phyloP scores from a whole-genome alignment of 2,888 invertebrate genomes.

The Torymus auratus region DNA sequence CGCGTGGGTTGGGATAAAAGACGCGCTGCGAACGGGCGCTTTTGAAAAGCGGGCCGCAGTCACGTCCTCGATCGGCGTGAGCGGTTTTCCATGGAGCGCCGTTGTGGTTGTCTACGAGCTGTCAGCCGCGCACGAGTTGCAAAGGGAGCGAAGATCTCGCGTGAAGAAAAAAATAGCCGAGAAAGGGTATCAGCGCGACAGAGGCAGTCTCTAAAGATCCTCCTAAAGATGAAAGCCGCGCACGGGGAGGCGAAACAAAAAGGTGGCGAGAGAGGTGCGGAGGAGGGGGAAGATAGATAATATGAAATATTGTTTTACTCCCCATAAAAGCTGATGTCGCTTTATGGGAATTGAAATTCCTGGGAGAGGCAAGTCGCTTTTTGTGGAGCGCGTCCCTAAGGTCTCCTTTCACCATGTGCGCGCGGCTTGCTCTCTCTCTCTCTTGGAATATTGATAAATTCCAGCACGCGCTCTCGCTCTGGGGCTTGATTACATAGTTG shows the following conservation, averaged over 20 bases:
- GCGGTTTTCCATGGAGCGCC: constrained; percentile 62
- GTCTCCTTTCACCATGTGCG: background rate
- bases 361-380: constrained; percentile 47
- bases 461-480: constrained; percentile 57
- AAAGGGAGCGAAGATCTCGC: too few species aligned
- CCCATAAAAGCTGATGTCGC: constrained; percentile 66
- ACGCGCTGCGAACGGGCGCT: too few species aligned
- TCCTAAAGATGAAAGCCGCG: constrained; percentile 20
- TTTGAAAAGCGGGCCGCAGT: constrained; percentile 46
- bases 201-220: constrained; percentile 3
- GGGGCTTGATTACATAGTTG: constrained; percentile 60
- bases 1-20: constrained; percentile 1
- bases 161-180: background rate
- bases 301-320: constrained; percentile 68
- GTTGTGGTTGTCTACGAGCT: constrained; percentile 1
- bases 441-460: constrained; percentile 68
- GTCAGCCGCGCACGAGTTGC: too few species aligned
- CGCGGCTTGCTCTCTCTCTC: background rate
- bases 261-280: background rate
- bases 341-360: constrained; percentile 69
- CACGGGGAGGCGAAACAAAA: constrained; percentile 25
- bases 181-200: background rate
- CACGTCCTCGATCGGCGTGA: constrained; percentile 62
- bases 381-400: background rate
- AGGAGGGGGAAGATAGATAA: constrained; percentile 43